Conservation (phyloP, 2,888 invertebrate genomes). For the Bhutanitis thaidina region DNA sequence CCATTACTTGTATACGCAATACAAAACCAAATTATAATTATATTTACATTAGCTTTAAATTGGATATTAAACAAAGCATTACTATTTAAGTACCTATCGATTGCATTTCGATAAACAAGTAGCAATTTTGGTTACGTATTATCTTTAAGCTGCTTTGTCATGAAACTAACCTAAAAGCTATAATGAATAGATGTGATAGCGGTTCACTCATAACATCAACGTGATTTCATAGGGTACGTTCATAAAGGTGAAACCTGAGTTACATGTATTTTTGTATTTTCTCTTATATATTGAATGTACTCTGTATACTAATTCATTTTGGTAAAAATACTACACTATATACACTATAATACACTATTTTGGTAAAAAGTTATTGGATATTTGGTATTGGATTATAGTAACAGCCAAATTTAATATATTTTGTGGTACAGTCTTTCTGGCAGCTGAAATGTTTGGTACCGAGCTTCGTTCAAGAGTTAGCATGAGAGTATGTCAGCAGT, state of each 20-base stretch:
- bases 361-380: too few relatives aligned
- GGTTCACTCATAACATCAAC: constrained; percentile 39
- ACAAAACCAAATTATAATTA: not conserved
- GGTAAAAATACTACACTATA: too few relatives aligned
- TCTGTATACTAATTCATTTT: too few relatives aligned
- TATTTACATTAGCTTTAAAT: too few relatives aligned
- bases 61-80: not conserved
- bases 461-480: too few relatives aligned
- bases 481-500: too few relatives aligned
- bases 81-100: not conserved
- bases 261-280: not conserved
- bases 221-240: constrained; percentile 14
- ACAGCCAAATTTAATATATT: too few relatives aligned
- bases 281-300: too few relatives aligned
- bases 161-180: constrained; percentile 35
- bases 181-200: constrained; percentile 49
- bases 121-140: constrained; percentile 50
- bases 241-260: constrained; percentile 1
- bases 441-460: too few relatives aligned
- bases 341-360: too few relatives aligned
- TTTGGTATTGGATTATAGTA: too few relatives aligned
- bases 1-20: not conserved
- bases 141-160: constrained; percentile 71
- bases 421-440: too few relatives aligned
- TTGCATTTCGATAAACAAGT: constrained; percentile 26